Conservation (phyloP, 2,888 invertebrate genomes). For the Hydroisotoma schaefferi region DNA sequence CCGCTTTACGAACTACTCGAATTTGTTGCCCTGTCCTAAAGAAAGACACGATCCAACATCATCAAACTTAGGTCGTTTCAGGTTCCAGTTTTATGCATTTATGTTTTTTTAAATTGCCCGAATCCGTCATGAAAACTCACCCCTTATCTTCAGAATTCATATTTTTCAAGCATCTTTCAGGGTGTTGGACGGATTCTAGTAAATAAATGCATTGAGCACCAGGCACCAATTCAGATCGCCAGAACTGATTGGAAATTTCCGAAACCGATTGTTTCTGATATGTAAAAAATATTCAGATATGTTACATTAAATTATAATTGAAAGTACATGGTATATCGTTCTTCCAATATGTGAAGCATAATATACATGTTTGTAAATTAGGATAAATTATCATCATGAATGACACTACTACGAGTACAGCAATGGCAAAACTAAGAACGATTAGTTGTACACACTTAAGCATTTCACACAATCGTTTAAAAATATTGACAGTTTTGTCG, state of each 20-base stretch:
- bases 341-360: too few species aligned
- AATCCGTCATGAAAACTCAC: too few species aligned
- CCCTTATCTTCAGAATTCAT: slow-evolving; percentile 1
- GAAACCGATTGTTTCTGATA: not conserved
- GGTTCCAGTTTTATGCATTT: not conserved
- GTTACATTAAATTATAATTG: not conserved
- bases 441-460: too few species aligned
- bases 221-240: slow-evolving; percentile 1
- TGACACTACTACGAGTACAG: too few species aligned
- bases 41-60: too few species aligned
- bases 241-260: slow-evolving; percentile 1
- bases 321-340: not conserved
- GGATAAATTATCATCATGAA: too few species aligned
- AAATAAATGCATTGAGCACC: slow-evolving; percentile 1
- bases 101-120: not conserved
- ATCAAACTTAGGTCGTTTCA: not conserved
- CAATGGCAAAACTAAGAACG: too few species aligned
- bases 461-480: too few species aligned
- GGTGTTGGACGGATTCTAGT: not conserved
- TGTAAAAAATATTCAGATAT: not conserved
- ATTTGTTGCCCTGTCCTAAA: slow-evolving; percentile 9
- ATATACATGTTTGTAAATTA: too few species aligned
- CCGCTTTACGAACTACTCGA: not conserved
- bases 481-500: too few species aligned
- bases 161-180: slow-evolving; percentile 3